Conservation (phyloP, 2,888 invertebrate genomes). For the Callyntrura guangdongensis region DNA sequence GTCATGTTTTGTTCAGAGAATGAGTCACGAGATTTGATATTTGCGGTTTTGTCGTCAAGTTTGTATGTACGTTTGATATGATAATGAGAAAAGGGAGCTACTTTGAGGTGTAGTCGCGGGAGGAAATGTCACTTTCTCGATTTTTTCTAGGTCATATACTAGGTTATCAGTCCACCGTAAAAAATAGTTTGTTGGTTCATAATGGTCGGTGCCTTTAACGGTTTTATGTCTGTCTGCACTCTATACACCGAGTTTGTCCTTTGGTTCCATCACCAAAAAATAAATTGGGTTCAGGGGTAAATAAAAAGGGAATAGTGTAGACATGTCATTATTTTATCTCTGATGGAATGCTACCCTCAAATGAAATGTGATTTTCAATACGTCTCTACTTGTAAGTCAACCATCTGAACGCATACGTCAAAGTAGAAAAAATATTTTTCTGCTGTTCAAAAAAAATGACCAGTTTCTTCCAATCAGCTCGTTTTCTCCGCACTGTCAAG, state of each 20-base stretch:
- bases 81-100: neutral
- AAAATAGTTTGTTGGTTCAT: no score
- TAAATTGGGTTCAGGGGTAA: neutral
- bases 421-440: no score
- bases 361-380: no score
- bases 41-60: neutral
- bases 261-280: neutral
- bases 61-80: constrained; percentile 1
- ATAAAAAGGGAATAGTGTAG: no score
- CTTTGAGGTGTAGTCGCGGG: no score
- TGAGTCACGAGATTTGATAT: constrained; percentile 34
- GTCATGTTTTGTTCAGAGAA: constrained; percentile 16
- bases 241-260: neutral
- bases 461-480: no score
- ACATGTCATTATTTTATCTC: no score
- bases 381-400: no score
- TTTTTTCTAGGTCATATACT: constrained; percentile 17
- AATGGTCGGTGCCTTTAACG: neutral
- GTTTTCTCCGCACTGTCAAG: no score
- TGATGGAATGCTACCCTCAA: no score
- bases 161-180: neutral
- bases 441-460: no score
- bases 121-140: constrained; percentile 38
- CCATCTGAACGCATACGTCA: no score
- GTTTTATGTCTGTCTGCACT: neutral